These are phyloP conservation scores for Caerostris extrusa DNA, from an alignment of 1,140 invertebrate species.

Conservation along the genomic window DNA sequence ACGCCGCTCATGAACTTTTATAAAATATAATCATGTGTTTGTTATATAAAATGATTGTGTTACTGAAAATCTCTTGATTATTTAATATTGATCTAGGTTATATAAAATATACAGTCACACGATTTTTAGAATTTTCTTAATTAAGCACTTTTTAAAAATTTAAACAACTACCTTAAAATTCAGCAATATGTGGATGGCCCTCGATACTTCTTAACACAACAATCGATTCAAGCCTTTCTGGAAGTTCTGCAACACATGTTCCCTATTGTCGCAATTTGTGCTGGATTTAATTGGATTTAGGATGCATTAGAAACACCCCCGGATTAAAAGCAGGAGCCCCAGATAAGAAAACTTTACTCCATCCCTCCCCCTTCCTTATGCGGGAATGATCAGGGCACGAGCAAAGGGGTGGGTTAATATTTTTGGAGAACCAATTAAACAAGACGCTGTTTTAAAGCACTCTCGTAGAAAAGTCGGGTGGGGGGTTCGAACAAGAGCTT, in stretches of 20 bases:
- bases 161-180: not conserved
- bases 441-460: conserved; percentile 24
- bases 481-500: not conserved
- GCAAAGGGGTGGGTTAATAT: conserved; percentile 21
- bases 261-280: conserved; percentile 36
- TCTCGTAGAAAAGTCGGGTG: not conserved
- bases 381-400: not conserved
- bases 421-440: conserved; percentile 37
- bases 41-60: too few relatives aligned
- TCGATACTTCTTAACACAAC: not conserved
- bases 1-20: too few relatives aligned
- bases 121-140: too few relatives aligned
- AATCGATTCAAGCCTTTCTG: not conserved
- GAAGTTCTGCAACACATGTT: conserved; percentile 48
- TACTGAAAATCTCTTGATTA: too few relatives aligned
- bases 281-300: conserved; percentile 44
- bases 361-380: not conserved
- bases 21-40: too few relatives aligned
- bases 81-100: too few relatives aligned
- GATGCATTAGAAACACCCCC: conserved; percentile 42
- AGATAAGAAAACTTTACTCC: conserved; percentile 16
- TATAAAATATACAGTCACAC: too few relatives aligned
- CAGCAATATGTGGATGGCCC: not conserved
- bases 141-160: too few relatives aligned
- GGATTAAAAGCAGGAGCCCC: not conserved